phyloP scores from a whole-genome alignment of 2,113 vertebrate genomes.

The Trachemys scripta region DNA sequence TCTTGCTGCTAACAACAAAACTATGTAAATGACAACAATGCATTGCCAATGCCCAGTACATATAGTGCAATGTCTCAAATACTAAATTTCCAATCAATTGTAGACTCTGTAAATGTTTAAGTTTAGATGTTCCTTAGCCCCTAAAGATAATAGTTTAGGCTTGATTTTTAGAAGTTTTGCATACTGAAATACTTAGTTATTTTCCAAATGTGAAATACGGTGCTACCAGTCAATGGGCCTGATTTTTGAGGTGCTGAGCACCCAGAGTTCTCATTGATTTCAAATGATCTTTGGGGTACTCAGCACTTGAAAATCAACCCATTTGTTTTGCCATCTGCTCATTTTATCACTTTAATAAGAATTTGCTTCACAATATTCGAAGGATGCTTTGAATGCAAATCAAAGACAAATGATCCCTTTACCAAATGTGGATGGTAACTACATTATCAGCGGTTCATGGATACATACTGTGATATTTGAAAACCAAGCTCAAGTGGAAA shows the following conservation, averaged over 20 bases:
- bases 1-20: conserved; percentile 42
- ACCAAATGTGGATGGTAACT: background rate
- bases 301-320: background rate
- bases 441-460: background rate
- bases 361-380: conserved; percentile 26
- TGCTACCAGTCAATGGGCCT: background rate
- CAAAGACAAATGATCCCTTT: background rate
- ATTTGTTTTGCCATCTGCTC: background rate
- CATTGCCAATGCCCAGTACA: conserved; percentile 15
- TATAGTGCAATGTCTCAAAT: conserved; percentile 43
- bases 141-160: background rate
- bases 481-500: background rate
- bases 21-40: conserved; percentile 61
- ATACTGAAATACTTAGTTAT: background rate
- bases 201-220: background rate
- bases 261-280: background rate
- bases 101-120: conserved; percentile 42
- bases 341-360: conserved; percentile 6
- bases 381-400: conserved; percentile 20
- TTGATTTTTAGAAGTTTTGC: conserved; percentile 32
- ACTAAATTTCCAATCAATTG: conserved; percentile 39
- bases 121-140: conserved; percentile 12
- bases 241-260: background rate
- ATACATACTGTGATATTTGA: background rate
- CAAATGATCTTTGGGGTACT: background rate